Evolutionary conservation across 2,113 vertebrate species (phyloP).

Genomic region (Lethenteron reissneri): DNA sequence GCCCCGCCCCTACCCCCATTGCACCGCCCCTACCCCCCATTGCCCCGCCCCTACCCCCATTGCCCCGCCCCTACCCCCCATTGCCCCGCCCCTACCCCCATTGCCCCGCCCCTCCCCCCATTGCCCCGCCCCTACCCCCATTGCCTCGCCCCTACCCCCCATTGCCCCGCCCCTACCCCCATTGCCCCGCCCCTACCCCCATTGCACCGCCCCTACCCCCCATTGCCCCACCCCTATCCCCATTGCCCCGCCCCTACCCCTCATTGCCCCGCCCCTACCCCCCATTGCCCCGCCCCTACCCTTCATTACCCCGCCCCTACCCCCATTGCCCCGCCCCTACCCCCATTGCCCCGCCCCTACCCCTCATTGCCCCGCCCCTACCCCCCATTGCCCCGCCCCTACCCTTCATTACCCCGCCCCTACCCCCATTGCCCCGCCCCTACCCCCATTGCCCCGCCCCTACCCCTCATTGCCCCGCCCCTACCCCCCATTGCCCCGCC

Average conservation of each 20-base stretch:
- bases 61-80: background rate
- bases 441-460: background rate
- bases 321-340: background rate
- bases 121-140: background rate
- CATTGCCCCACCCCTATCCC: too few species aligned
- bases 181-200: too few species aligned
- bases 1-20: too few species aligned
- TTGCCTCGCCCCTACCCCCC: too few species aligned
- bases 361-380: too few species aligned
- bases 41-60: background rate
- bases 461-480: background rate
- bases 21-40: background rate
- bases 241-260: background rate
- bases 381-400: background rate
- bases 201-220: too few species aligned
- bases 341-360: background rate
- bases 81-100: background rate
- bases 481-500: background rate
- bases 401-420: too few species aligned
- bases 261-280: background rate
- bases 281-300: background rate
- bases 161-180: too few species aligned
- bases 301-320: background rate
- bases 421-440: background rate
- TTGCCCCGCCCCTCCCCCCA: background rate